Evolutionary conservation across 2,113 vertebrate species (phyloP), one percentile per base, ranked within the genome.

Genomic region (Brevimyrus niger): DNA sequence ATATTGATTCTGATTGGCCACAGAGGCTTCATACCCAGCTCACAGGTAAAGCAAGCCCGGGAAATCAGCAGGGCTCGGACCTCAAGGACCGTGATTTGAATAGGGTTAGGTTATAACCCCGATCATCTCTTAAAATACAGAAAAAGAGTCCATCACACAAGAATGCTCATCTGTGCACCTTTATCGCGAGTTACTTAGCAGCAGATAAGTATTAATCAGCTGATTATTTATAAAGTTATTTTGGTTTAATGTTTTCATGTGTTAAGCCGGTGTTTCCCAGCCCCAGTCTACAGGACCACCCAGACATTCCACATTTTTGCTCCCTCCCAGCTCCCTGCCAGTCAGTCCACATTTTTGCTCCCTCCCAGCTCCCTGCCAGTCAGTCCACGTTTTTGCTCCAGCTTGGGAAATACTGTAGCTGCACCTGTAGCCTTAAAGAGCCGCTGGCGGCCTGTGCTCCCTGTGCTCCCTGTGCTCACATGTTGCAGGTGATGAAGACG

Each of bases 401-500:
- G 2, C 23, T 27, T 27, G 58, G n/a, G 58, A 27, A 65, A 42
- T 35, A 80, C 13, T 80, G 31, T 38, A 42, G 73, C 17, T 42
- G 38, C 31, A 80, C 35, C 73, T 42, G 21, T 69, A 69, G 27
- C 61, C 73, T 6, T 19, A 42, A 42, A 61, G 8, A 19, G 50
- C 23, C 2, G 17, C 19, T 38, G 10, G 21, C 0, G 42, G 48
- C 73, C 47, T 27, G 4, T 19, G 15, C 97, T 96, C 95, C n/a
- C n/a, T n/a, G n/a, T n/a, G n/a, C n/a, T n/a, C n/a, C 73, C 47
- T 27, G 4, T 19, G 15, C 97, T 96, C 95, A 98, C 97, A 97
- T 97, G 93, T 95, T 97, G 89, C 92, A 6, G 3, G 94, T 96
- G 93, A 99, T 94, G 92, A 97, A 98, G 92, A 97, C 82, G 21